Evolutionary conservation across 2,797 vertebrate species (phyloP), one percentile per base, ranked within the genome.

Genomic region (Calcarius lapponicus): DNA sequence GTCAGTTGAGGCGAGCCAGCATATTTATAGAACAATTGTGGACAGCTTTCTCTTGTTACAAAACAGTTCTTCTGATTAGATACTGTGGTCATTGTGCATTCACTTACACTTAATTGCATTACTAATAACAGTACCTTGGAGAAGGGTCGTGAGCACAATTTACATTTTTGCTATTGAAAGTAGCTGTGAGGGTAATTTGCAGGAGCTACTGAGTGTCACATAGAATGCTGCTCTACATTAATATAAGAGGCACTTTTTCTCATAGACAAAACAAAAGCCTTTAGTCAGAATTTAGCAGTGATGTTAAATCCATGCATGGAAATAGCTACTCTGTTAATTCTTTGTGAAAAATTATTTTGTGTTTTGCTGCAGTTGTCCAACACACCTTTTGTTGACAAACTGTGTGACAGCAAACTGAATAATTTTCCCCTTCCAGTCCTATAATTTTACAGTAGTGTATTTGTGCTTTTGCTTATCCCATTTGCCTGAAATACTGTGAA

Each of bases 31-130:
- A 95, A 73, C 38, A 75, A 51, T 71, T 90, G 43, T 91, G 43
- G 43, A 73, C 62, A 70, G 32, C 42, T 89, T 93, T 93, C 57
- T 95, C 36, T 57, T 84, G 53, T 86, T 88, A 70, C 54, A 81
- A 79, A 96, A 83, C 40, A 78, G 53, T 79, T 97, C 26, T 87
- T 71, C 32, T 70, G 20, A 57, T 82, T 5, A 87, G 86, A 65
- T 73, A 20, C 19, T 67, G 50, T 34, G 54, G 21, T 42, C 19
- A 28, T 12, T 74, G 40, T 76, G 15, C 31, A 34, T 80, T 78
- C 13, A 38, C 16, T 60, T 76, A 32, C 10, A 24, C 19, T 57
- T 80, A 42, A 71, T 50, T 73, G 34, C 17, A 19, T 85, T 85
- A 73, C 38, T 65, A 22, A 38, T 66, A 60, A 20, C 13, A 65